Conservation (phyloP, 2,797 vertebrate genomes). For the Oceanodroma leucorhoa region DNA sequence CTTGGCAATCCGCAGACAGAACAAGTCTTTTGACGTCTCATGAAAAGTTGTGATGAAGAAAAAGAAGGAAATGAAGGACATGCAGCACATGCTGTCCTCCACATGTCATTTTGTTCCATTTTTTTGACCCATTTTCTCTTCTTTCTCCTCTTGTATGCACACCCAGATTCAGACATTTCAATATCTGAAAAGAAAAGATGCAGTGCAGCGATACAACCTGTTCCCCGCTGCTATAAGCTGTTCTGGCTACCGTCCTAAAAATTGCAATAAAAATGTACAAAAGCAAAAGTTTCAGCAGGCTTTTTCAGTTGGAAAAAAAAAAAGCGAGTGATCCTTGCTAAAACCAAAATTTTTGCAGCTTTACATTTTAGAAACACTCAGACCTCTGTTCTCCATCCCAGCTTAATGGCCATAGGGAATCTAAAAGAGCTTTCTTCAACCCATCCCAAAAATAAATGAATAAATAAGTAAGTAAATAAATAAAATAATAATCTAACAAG, state of each 20-base stretch:
- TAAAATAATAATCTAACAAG: conserved; percentile 35
- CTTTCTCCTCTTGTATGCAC: not conserved
- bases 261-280: not conserved
- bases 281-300: not conserved
- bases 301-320: not conserved
- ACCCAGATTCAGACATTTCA: not conserved
- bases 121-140: not conserved
- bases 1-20: not conserved
- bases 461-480: conserved; percentile 34
- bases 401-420: conserved; percentile 1
- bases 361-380: not conserved
- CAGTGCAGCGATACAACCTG: not conserved
- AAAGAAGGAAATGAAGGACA: not conserved
- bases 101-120: not conserved
- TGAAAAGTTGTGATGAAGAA: not conserved
- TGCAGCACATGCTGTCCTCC: not conserved
- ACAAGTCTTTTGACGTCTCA: not conserved
- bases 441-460: conserved; percentile 11
- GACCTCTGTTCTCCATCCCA: conserved; percentile 9
- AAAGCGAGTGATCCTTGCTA: not conserved
- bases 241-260: not conserved
- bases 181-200: not conserved
- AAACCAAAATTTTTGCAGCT: not conserved
- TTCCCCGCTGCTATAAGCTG: not conserved
- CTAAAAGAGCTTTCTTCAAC: conserved; percentile 7